Base-by-base conservation (phyloP, 1,140 invertebrate species). In the Lucilia sericata region DNA sequence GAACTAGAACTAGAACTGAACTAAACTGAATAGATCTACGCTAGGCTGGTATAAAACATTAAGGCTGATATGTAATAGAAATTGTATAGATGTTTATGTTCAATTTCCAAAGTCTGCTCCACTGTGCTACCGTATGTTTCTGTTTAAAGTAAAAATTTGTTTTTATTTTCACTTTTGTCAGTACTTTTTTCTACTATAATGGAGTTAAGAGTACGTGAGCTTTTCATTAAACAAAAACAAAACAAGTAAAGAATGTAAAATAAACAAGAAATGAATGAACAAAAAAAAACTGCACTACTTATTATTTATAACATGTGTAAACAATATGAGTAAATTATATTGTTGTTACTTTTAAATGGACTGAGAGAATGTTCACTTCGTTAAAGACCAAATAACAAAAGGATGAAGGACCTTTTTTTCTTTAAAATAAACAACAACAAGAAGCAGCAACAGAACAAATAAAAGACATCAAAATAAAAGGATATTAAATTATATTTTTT, bases 221-320 rank as follows among this genome's bases (percentile, higher is more conserved):
- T 70, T 70, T 70, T 70, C 19, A 70, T 70, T 70, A 10, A 21
- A 60, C 55, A n/a, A 60, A 17, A 60, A 60, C 14, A 60, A 17
- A n/a, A 60, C 14, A 60, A 60, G n/a, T n/a, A 60, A 14, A 70
- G 21, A 70, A 70, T 21, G 51, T 55, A 55, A 55, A 55, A n/a
- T 17, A n/a, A 55, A 55, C 12, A 55, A 55, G 8, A 55, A 55
- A 12, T 7, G 1, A 55, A 55, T 12, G 25, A 42, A 42, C 3
- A 14, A 55, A 13, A 55, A 13, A 55, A 55, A 55, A 70, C n/a
- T 70, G 65, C 19, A 70, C 65, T 70, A 19, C n/a, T 70, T 21
- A 70, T 70, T 70, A 70, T 70, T 70, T 70, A 70, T 70, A 70
- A 70, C 65, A 70, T 70, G 65, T 70, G 65, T 70, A 70, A 70